Conservation (phyloP, 2,888 invertebrate species). For the Eilema griseolum region DNA sequence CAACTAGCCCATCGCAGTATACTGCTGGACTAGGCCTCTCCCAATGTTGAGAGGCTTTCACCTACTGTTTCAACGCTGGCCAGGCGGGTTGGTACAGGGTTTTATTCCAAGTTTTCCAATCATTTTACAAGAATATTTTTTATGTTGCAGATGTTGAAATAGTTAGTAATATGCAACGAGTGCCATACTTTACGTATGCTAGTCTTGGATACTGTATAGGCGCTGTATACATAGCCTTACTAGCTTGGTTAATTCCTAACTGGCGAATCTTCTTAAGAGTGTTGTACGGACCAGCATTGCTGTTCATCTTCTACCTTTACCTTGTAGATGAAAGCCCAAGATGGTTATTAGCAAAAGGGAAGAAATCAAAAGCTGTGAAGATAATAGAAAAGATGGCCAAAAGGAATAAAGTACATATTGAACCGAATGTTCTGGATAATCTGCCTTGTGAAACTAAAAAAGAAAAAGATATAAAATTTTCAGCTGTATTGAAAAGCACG, state of each 20-base stretch:
- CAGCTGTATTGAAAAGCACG: constrained; percentile 64
- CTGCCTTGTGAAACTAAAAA: constrained; percentile 54
- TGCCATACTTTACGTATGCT: constrained; percentile 64
- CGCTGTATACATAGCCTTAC: constrained; percentile 56
- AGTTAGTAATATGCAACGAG: constrained; percentile 68
- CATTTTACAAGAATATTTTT: not conserved
- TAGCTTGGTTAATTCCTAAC: constrained; percentile 82
- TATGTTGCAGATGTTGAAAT: constrained; percentile 70
- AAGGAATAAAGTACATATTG: constrained; percentile 68
- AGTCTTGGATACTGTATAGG: constrained; percentile 66
- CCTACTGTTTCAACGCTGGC: too few relatives aligned
- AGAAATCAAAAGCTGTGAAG: constrained; percentile 87
- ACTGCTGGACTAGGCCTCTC: too few relatives aligned
- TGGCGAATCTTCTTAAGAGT: constrained; percentile 90
- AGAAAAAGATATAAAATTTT: constrained; percentile 55
- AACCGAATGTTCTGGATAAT: constrained; percentile 60
- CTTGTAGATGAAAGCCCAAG: constrained; percentile 91
- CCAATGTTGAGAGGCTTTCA: too few relatives aligned
- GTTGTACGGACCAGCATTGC: constrained; percentile 89
- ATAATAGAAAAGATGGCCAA: constrained; percentile 89
- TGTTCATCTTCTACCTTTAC: constrained; percentile 89
- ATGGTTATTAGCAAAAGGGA: constrained; percentile 92
- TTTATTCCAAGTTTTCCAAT: too few relatives aligned
- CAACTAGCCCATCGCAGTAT: too few relatives aligned
- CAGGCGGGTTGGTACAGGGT: too few relatives aligned